phyloP scores from a whole-genome alignment of 2,888 invertebrate species.

The Cryptophagus acutangulus region DNA sequence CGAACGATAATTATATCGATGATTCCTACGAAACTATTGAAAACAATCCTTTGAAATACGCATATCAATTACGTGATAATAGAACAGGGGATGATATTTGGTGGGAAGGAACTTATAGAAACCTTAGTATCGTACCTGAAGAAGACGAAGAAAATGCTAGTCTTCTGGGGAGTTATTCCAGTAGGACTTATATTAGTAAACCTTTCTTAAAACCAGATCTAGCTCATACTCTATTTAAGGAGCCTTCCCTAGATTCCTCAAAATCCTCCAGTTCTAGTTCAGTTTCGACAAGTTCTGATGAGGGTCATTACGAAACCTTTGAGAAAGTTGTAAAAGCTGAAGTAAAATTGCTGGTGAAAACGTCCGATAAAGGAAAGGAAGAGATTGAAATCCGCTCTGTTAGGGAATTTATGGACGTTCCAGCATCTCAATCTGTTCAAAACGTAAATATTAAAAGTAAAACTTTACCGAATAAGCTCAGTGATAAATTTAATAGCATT shows the following conservation, averaged over 20 bases:
- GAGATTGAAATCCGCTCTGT: slow-evolving; percentile 51
- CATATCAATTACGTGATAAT: slow-evolving; percentile 27
- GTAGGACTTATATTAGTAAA: slow-evolving; percentile 22
- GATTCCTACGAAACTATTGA: slow-evolving; percentile 42
- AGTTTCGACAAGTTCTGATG: slow-evolving; percentile 29
- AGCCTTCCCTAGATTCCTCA: slow-evolving; percentile 12
- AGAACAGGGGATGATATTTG: slow-evolving; percentile 38
- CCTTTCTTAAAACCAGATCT: slow-evolving; percentile 11
- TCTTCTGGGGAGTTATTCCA: slow-evolving; percentile 35
- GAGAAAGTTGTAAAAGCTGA: slow-evolving; percentile 47
- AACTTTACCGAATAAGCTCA: slow-evolving; percentile 30
- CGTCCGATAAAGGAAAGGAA: slow-evolving; percentile 49
- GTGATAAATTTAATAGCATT: slow-evolving; percentile 26
- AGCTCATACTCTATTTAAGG: slow-evolving; percentile 4
- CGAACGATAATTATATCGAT: slow-evolving; percentile 22
- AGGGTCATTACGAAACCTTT: slow-evolving; percentile 33
- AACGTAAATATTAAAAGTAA: slow-evolving; percentile 21
- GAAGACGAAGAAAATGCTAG: slow-evolving; percentile 46
- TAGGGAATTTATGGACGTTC: slow-evolving; percentile 39
- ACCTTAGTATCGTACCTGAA: slow-evolving; percentile 47
- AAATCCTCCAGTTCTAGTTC: slow-evolving; percentile 20
- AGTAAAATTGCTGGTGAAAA: slow-evolving; percentile 51
- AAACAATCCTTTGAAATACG: slow-evolving; percentile 25
- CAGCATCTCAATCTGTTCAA: slow-evolving; percentile 10
- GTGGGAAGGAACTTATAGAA: slow-evolving; percentile 47